Percentiles rank a stretch among this genome's conserved stretches.
phyloP scores from a whole-genome alignment of 2,888 invertebrate species.

The Tortricodes alternella region DNA sequence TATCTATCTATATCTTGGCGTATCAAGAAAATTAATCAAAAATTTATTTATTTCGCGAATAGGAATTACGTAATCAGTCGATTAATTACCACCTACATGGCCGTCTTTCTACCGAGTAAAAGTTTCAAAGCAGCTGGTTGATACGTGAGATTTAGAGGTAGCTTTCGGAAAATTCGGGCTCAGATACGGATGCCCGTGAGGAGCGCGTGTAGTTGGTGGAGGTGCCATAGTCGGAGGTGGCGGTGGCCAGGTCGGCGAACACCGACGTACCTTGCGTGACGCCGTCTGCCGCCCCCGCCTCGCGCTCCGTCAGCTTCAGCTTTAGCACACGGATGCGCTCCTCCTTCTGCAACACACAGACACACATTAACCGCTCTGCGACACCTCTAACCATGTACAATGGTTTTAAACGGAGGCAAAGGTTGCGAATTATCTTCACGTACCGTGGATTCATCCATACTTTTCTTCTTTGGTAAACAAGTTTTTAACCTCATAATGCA shows the following conservation, averaged over 20 bases:
- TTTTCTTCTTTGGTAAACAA: no score
- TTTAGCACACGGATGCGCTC: slow-evolving; percentile 92
- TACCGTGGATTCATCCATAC: no score
- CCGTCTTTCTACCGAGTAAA: no score
- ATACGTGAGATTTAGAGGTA: slow-evolving; percentile 83
- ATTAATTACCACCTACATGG: background rate
- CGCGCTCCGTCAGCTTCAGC: slow-evolving; percentile 90
- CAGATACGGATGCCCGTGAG: slow-evolving; percentile 92
- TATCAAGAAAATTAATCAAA: no score
- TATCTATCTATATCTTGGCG: no score
- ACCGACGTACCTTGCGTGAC: slow-evolving; percentile 89
- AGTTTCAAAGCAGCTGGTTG: slow-evolving; percentile 9
- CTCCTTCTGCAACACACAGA: slow-evolving; percentile 87
- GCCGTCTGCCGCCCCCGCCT: slow-evolving; percentile 82
- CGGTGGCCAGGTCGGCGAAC: slow-evolving; percentile 90
- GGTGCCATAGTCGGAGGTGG: slow-evolving; percentile 90
- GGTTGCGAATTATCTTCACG: no score
- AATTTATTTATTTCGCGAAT: no score
- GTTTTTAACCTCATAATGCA: no score
- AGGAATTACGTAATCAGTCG: background rate
- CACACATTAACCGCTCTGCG: background rate
- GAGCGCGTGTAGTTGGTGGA: slow-evolving; percentile 91
- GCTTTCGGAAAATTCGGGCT: slow-evolving; percentile 94
- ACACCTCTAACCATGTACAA: no score
- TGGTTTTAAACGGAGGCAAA: no score